phyloP scores from a whole-genome alignment of 2,797 vertebrate genomes.

The Epinephelus awoara region DNA sequence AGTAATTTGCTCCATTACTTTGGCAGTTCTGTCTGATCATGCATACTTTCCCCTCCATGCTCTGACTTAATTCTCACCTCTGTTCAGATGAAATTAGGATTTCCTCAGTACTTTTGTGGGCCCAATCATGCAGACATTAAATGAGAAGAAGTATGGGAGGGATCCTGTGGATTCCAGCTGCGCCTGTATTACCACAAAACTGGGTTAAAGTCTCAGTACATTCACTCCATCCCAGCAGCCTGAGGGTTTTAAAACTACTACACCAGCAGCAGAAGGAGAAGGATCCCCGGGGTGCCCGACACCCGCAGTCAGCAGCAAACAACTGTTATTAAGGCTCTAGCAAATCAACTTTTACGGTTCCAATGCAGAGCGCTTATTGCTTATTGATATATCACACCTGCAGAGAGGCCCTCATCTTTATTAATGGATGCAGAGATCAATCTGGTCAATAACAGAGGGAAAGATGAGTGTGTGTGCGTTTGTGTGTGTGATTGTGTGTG shows the following conservation, averaged over 20 bases:
- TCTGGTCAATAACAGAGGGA: conserved; percentile 38
- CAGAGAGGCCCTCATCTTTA: conserved; percentile 63
- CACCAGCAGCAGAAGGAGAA: conserved; percentile 16
- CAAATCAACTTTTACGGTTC: conserved; percentile 63
- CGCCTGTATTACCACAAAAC: conserved; percentile 17
- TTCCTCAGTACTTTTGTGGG: conserved; percentile 31
- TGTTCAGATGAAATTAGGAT: conserved; percentile 42
- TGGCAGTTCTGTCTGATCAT: conserved; percentile 48
- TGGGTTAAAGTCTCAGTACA: conserved; percentile 9
- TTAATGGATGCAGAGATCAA: conserved; percentile 60
- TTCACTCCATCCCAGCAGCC: conserved; percentile 11
- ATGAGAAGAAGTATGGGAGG: conserved; percentile 20
- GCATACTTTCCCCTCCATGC: conserved; percentile 12
- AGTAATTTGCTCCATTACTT: conserved; percentile 52
- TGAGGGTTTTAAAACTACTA: conserved; percentile 33
- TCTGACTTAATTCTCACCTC: conserved; percentile 49
- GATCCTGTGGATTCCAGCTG: conserved; percentile 39
- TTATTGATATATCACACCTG: conserved; percentile 66
- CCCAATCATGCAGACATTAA: conserved; percentile 30
- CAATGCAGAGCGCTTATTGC: conserved; percentile 49
- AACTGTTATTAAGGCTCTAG: conserved; percentile 54
- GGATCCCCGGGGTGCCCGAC: conserved; percentile 40
- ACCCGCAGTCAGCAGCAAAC: conserved; percentile 53
- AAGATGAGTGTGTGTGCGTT: not conserved
- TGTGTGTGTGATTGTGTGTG: not conserved